Evolutionary conservation across 1,140 invertebrate genomes (phyloP), one percentile per base, ranked within the genome.

Genomic region (Wasmannia auropunctata): DNA sequence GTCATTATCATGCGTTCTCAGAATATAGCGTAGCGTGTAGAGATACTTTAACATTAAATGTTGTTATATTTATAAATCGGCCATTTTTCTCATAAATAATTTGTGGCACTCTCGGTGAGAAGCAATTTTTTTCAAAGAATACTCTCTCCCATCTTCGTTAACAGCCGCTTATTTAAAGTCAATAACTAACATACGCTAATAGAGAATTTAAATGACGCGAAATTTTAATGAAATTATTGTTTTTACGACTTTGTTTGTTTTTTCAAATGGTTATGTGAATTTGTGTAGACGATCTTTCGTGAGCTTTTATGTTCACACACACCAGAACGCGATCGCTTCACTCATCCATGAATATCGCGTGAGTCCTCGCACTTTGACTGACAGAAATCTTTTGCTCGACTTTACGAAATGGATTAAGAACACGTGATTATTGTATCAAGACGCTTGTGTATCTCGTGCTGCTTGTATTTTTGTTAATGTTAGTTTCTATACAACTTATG

Each of bases 311-410:
- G 67, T 86, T 40, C 54, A 60, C 75, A 43, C 75, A 43, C 11
- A 16, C 11, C 31, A 46, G 40, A n/a, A 34, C 51, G 11, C 43
- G 67, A 46, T 72, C 19, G 34, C 11, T 46, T 58, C 51, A 62
- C 63, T 81, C 76, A 91, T 90, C 89, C 91, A 90, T 92, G 91
- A 93, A 87, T 92, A 93, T 93, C 92, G 91, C 92, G 91, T 93
- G 80, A 74, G 80, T 34, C 11, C 70, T 31, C 34, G 60, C 28
- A 70, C 51, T 83, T 81, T 83, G 51, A 46, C 37, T 83, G 67
- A 83, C 67, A 40, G 79, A 28, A 72, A 83, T 40, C 51, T 72
- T 83, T 58, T 43, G 79, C 34, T 86, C 74, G 60, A 63, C 19
- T 75, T 63, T 62, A 11, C 22, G 46, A 91, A 92, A 76, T 90